Conservation (phyloP, 2,888 invertebrate genomes). For the Caenorhabditis sp. region DNA sequence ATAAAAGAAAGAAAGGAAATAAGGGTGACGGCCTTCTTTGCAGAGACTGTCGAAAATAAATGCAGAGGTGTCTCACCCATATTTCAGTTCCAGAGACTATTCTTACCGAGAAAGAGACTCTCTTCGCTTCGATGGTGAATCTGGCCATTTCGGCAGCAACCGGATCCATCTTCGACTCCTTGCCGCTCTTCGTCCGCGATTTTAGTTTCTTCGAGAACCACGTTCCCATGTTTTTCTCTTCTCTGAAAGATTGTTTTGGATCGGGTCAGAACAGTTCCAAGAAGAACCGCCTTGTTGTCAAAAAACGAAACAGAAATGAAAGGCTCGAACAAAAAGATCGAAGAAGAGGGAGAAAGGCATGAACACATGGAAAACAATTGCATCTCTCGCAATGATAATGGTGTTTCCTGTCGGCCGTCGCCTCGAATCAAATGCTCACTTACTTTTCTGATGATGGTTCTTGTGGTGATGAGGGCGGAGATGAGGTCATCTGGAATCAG, state of each 20-base stretch:
- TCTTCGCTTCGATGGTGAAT: not conserved
- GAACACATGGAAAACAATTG: slow-evolving; percentile 7
- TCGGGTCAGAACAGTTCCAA: no score
- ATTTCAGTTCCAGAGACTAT: not conserved
- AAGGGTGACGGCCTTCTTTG: no score
- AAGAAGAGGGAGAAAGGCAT: not conserved
- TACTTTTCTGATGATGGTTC: not conserved
- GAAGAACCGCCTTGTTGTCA: no score
- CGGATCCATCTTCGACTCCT: not conserved
- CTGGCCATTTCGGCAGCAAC: not conserved
- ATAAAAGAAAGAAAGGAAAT: no score
- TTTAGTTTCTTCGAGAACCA: not conserved
- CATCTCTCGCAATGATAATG: not conserved
- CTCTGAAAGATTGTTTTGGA: not conserved
- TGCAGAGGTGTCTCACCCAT: no score
- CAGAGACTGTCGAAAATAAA: no score
- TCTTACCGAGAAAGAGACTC: slow-evolving; percentile 8
- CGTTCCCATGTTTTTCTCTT: not conserved
- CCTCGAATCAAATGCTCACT: not conserved
- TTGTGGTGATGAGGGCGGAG: not conserved
- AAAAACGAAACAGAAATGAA: not conserved
- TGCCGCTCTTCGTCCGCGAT: not conserved
- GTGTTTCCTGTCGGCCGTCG: not conserved
- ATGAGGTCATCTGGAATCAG: not conserved
- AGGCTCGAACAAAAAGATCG: no score